Evolutionary conservation across 1,140 invertebrate species (phyloP), one percentile per base, ranked within the genome.

Genomic region (Alviniconcha marisindica): DNA sequence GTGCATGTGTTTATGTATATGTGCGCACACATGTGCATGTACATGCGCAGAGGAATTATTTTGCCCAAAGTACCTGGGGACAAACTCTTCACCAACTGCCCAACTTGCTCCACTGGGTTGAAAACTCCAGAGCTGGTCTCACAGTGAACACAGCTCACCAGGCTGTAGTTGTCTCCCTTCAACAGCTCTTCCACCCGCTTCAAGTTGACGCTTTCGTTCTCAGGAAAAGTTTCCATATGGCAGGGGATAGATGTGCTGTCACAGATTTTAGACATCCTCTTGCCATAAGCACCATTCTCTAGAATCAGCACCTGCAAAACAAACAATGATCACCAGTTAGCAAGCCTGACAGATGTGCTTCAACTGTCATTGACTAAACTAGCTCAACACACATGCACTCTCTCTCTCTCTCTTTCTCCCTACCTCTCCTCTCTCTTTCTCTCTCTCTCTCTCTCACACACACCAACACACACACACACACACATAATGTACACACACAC

Each of bases 71-170:
- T 87, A 93, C 92, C 87, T 82, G 93, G 92, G 42, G 87, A 82
- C 44, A 85, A 63, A 44, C 88, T 77, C 81, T 92, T 93, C 0
- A 94, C 89, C 18, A 93, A 36, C 36, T 88, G 77, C 14, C 93
- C 94, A 31, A 94, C 90, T 66, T 92, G 88, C 66, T 90, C 89
- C 4, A 94, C 91, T 12, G 93, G 92, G 88, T 94, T 94, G n/a
- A 94, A 83, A 14, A 94, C 89, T 15, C 94, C 94, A 42, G 91
- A 93, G 77, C 92, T 94, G 18, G 94, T 94, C 84, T 94, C 94
- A 88, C 93, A 94, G 81, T 94, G 94, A 7, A 94, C 93, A 2
- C 94, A 88, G 36, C 90, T 86, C 51, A 94, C 92, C n/a, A 90
- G 81, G n/a, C 87, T 92, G 84, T 90, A 94, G 24, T 84, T 84